A percentile compares a stretch with the other conserved stretches of the same genome.
These are phyloP conservation scores for Amphibalanus amphitrite DNA, from an alignment of 1,140 invertebrate genomes.

Conservation along the genomic window DNA sequence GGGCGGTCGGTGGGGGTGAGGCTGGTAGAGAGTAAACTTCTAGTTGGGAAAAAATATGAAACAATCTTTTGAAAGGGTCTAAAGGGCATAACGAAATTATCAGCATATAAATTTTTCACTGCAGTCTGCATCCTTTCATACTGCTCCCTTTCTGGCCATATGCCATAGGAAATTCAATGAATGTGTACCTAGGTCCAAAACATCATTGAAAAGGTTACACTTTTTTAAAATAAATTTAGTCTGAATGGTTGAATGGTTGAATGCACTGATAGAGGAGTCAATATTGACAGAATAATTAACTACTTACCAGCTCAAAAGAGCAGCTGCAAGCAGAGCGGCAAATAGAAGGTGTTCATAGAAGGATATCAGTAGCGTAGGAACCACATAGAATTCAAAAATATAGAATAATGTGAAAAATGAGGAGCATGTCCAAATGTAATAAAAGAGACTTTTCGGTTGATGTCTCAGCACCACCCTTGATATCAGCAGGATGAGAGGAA, in stretches of 20 bases:
- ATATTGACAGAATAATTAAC: not conserved
- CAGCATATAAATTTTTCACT: not conserved
- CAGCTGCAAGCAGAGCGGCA: not conserved
- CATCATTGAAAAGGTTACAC: not conserved
- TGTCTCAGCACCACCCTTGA: not conserved
- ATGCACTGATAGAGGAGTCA: not conserved
- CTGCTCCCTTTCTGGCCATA: no score
- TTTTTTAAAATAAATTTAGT: not conserved
- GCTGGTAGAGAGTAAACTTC: not conserved
- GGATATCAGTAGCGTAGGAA: not conserved
- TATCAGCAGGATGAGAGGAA: not conserved
- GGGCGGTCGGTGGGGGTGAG: no score
- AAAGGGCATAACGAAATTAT: not conserved
- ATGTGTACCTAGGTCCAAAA: not conserved
- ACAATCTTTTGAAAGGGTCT: not conserved
- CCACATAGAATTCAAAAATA: not conserved
- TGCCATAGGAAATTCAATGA: not conserved
- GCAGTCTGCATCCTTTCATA: no score
- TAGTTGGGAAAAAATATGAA: not conserved
- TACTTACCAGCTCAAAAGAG: not conserved
- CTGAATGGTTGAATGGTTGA: not conserved
- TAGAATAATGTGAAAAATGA: not conserved
- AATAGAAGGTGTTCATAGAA: not conserved
- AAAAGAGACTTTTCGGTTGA: not conserved
- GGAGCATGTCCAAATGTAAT: not conserved